Percentiles rank a stretch among this genome's conserved stretches.
Conservation (phyloP, 1,140 invertebrate species). For the Dinoponera quadriceps region DNA sequence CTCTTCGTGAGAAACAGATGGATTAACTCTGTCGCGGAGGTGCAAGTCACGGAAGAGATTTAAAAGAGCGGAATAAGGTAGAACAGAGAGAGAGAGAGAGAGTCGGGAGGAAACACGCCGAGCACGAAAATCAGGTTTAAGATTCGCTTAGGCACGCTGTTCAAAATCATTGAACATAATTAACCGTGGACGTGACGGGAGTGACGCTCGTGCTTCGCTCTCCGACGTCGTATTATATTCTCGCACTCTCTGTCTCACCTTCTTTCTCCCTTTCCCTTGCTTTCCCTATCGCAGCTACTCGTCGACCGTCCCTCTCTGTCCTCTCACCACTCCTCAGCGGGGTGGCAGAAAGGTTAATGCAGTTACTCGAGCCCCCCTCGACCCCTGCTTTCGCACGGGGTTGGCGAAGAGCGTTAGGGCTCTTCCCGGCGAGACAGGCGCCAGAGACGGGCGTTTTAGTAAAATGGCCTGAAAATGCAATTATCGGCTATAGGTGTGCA, state of each 20-base stretch:
- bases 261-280: slow-evolving; percentile 5
- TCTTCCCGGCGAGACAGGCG: slow-evolving; percentile 77
- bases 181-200: slow-evolving; percentile 81
- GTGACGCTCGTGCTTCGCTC: slow-evolving; percentile 49
- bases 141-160: slow-evolving; percentile 83
- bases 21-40: background rate
- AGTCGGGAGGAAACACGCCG: slow-evolving; percentile 26
- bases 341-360: slow-evolving; percentile 84
- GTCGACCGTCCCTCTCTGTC: background rate
- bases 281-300: slow-evolving; percentile 1
- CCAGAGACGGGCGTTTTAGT: slow-evolving; percentile 81
- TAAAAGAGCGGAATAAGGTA: slow-evolving; percentile 14
- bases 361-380: slow-evolving; percentile 81
- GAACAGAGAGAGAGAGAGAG: background rate
- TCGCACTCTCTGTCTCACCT: background rate
- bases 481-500: slow-evolving; percentile 84
- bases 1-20: background rate
- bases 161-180: slow-evolving; percentile 84
- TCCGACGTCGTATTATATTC: background rate
- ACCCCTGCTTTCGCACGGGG: slow-evolving; percentile 71
- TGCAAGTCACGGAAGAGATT: background rate
- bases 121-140: slow-evolving; percentile 80
- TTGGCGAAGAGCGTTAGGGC: slow-evolving; percentile 76
- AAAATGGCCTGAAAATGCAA: slow-evolving; percentile 85
- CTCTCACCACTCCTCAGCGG: slow-evolving; percentile 67